Evolutionary conservation across 2,113 vertebrate species (phyloP).

Genomic region (Elachura formosa): DNA sequence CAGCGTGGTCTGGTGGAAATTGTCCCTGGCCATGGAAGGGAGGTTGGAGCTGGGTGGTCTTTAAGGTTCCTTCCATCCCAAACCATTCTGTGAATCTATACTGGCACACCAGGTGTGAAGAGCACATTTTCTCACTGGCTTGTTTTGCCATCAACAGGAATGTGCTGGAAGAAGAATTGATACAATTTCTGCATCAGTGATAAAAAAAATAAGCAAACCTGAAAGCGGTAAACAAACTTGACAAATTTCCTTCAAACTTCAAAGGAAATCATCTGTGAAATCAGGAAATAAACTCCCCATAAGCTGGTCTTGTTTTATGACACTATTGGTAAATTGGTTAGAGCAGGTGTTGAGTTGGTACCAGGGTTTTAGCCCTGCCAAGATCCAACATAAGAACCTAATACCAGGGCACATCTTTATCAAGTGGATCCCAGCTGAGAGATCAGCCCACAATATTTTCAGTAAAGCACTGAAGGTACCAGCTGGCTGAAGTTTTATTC

Average conservation of each 20-base stretch:
- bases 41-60: background rate
- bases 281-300: background rate
- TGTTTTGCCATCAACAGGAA: background rate
- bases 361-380: background rate
- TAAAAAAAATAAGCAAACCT: background rate
- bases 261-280: background rate
- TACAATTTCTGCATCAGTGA: background rate
- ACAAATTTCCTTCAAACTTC: background rate
- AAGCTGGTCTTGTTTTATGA: background rate
- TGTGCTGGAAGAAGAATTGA: background rate
- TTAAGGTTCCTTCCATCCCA: background rate
- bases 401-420: background rate
- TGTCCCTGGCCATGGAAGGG: background rate
- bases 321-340: background rate
- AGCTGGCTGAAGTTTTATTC: background rate
- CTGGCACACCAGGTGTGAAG: background rate
- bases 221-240: background rate
- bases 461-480: background rate
- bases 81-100: background rate
- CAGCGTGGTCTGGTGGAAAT: background rate
- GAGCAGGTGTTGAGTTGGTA: background rate
- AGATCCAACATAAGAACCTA: background rate
- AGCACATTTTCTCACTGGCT: background rate
- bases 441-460: background rate
- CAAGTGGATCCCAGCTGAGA: background rate